Conservation (phyloP, 2,797 vertebrate genomes). For the Argyrosomus regius region DNA sequence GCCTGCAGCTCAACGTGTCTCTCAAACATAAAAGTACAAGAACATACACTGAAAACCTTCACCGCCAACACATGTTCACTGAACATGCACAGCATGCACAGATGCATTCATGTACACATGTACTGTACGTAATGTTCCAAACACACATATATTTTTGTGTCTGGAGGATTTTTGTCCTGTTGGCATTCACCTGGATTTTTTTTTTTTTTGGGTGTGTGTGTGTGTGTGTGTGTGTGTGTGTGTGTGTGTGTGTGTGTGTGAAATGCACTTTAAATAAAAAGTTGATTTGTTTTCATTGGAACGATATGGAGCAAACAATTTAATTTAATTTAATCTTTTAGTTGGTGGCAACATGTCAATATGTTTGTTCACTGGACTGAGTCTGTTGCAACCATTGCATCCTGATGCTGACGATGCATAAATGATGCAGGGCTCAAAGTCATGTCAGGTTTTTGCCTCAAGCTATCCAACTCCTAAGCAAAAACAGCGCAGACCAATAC, state of each 20-base stretch:
- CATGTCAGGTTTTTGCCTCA: slow-evolving; percentile 72
- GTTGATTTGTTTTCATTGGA: slow-evolving; percentile 43
- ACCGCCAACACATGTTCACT: not conserved
- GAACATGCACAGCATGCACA: slow-evolving; percentile 15
- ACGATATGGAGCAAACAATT: slow-evolving; percentile 29
- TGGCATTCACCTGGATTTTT: not conserved
- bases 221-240: not conserved
- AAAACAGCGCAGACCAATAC: slow-evolving; percentile 48
- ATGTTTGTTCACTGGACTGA: slow-evolving; percentile 74
- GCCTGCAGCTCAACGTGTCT: slow-evolving; percentile 1
- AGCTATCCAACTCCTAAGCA: slow-evolving; percentile 65
- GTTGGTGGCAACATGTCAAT: slow-evolving; percentile 68
- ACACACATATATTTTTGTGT: slow-evolving; percentile 15
- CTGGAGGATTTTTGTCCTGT: slow-evolving; percentile 4
- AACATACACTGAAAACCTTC: not conserved
- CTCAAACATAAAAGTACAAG: slow-evolving; percentile 6
- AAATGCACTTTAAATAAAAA: slow-evolving; percentile 42
- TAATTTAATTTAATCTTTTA: slow-evolving; percentile 80
- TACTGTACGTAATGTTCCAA: not conserved
- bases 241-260: not conserved
- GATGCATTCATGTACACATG: slow-evolving; percentile 6
- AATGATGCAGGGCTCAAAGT: slow-evolving; percentile 81
- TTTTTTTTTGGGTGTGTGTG: not conserved
- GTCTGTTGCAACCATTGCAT: slow-evolving; percentile 69
- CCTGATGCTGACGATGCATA: slow-evolving; percentile 80